Conservation (phyloP, 2,888 invertebrate species). For the Heliconius ethilla region DNA sequence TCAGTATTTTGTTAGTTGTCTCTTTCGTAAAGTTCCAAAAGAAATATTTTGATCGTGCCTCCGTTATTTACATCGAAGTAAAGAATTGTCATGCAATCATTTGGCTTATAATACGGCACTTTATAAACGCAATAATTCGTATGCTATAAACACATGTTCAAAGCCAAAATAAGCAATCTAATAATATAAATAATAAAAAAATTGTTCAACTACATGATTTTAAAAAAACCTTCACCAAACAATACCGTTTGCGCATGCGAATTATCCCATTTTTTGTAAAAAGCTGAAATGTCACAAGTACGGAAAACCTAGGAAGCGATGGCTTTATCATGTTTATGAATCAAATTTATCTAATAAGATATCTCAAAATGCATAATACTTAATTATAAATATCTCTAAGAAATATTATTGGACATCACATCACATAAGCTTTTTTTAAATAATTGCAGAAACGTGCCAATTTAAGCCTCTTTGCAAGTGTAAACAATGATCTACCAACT, state of each 20-base stretch:
- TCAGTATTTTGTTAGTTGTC: not conserved
- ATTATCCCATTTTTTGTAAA: slow-evolving; percentile 55
- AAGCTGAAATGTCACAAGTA: slow-evolving; percentile 53
- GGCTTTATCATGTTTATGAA: slow-evolving; percentile 52
- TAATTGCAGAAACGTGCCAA: slow-evolving; percentile 74
- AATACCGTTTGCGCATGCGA: slow-evolving; percentile 70
- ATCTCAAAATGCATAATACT: slow-evolving; percentile 54
- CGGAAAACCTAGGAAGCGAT: slow-evolving; percentile 58
- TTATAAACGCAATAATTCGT: slow-evolving; percentile 66
- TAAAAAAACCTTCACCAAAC: slow-evolving; percentile 70
- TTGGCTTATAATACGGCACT: slow-evolving; percentile 60
- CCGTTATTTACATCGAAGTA: slow-evolving; percentile 36
- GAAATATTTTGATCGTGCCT: slow-evolving; percentile 37
- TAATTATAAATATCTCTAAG: slow-evolving; percentile 56
- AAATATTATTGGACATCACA: slow-evolving; percentile 75
- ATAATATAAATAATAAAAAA: slow-evolving; percentile 65
- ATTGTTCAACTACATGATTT: slow-evolving; percentile 54
- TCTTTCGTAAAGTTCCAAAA: not conserved
- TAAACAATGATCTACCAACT: not conserved
- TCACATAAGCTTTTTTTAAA: slow-evolving; percentile 76
- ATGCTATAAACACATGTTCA: slow-evolving; percentile 65
- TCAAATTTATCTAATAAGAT: slow-evolving; percentile 52
- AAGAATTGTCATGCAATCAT: slow-evolving; percentile 64
- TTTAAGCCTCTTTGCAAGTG: slow-evolving; percentile 24
- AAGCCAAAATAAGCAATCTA: slow-evolving; percentile 74